Conservation (phyloP, 1,140 invertebrate species). For the Ceratina australensis region DNA sequence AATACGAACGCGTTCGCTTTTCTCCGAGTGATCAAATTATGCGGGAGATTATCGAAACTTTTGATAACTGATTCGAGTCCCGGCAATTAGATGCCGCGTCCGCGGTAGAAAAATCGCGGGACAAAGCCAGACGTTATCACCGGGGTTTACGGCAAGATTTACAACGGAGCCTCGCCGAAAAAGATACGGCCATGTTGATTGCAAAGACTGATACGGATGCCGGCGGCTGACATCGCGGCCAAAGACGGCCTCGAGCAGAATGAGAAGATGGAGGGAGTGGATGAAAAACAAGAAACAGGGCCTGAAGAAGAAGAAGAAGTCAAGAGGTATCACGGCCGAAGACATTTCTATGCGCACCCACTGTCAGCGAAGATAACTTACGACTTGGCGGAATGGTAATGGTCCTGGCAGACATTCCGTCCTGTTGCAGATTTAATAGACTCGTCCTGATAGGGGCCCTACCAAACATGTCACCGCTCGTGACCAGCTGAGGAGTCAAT, state of each 20-base stretch:
- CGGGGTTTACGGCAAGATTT: neutral
- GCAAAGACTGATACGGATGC: constrained; percentile 23
- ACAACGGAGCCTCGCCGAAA: constrained; percentile 7
- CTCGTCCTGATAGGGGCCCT: constrained; percentile 66
- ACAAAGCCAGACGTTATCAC: neutral
- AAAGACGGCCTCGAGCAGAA: constrained; percentile 50
- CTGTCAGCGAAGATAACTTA: constrained; percentile 71
- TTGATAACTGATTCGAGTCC: no score
- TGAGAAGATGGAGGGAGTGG: constrained; percentile 30
- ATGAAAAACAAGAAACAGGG: constrained; percentile 9
- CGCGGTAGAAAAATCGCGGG: neutral
- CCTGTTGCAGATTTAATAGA: constrained; percentile 71
- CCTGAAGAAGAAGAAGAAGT: constrained; percentile 44
- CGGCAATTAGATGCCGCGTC: no score
- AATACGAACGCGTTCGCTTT: neutral
- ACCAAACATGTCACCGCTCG: constrained; percentile 61
- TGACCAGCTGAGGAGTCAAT: constrained; percentile 49
- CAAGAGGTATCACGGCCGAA: constrained; percentile 45
- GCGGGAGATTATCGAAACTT: no score
- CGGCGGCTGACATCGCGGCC: constrained; percentile 43
- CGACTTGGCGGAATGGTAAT: constrained; percentile 66
- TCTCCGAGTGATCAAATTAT: no score
- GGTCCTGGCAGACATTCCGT: constrained; percentile 61
- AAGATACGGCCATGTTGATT: constrained; percentile 12
- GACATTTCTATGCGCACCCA: constrained; percentile 68